A percentile compares a stretch with the other conserved stretches of the same genome.
phyloP scores from a whole-genome alignment of 1,140 invertebrate species.

The Melanaphis sacchari region DNA sequence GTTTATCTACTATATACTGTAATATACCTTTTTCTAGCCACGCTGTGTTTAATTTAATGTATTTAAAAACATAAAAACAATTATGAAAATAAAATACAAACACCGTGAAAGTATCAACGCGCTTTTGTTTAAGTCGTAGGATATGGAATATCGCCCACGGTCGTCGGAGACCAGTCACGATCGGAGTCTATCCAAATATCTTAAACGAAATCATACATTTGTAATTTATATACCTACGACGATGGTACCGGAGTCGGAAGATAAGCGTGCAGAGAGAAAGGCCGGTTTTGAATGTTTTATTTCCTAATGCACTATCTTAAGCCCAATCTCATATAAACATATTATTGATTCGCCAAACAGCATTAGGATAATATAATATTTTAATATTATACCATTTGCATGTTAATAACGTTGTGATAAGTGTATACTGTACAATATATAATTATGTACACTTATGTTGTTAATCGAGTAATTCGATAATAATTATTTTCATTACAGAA shows the following conservation, averaged over 20 bases:
- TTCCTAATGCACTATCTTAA: neutral
- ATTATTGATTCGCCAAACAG: slow-evolving; percentile 17
- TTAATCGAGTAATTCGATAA: neutral
- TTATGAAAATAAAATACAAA: slow-evolving; percentile 24
- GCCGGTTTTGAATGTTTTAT: neutral
- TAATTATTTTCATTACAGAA: neutral
- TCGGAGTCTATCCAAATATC: slow-evolving; percentile 11
- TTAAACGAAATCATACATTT: neutral
- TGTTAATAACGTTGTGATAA: neutral
- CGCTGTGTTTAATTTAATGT: neutral
- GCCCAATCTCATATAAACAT: neutral
- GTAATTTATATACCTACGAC: slow-evolving; percentile 20
- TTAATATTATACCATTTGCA: neutral
- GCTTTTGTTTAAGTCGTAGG: slow-evolving; percentile 4
- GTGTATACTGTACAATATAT: neutral
- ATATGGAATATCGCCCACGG: slow-evolving; percentile 24
- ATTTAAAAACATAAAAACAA: slow-evolving; percentile 1
- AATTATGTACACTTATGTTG: neutral
- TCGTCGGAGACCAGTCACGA: slow-evolving; percentile 23
- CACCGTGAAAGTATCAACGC: slow-evolving; percentile 36
- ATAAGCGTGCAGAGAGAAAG: slow-evolving; percentile 18
- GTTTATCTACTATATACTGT: neutral
- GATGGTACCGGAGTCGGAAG: neutral
- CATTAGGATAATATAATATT: neutral
- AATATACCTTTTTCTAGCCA: neutral